These are phyloP conservation scores for Mizuhopecten yessoensis DNA, from an alignment of 1,140 invertebrate genomes.

Conservation along the genomic window DNA sequence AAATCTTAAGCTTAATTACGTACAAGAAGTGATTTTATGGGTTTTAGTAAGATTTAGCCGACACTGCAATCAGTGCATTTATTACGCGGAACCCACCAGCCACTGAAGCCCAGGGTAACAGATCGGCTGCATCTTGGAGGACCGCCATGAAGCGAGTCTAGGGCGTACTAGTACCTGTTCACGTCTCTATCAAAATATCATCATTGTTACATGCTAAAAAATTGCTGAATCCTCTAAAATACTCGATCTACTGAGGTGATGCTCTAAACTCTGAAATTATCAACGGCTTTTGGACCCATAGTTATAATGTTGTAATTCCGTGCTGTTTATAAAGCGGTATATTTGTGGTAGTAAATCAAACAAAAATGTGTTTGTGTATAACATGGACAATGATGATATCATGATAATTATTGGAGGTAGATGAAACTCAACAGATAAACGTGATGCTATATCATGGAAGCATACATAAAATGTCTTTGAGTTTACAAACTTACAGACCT, in stretches of 20 bases:
- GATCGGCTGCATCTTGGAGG: background rate
- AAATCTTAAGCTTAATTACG: conserved; percentile 39
- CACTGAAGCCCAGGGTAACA: background rate
- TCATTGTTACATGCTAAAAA: background rate
- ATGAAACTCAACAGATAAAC: too few relatives aligned
- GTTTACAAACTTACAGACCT: too few relatives aligned
- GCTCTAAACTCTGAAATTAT: background rate
- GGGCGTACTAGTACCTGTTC: background rate
- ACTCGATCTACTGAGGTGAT: background rate
- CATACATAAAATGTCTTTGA: too few relatives aligned
- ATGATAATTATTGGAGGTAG: too few relatives aligned
- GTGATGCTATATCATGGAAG: too few relatives aligned
- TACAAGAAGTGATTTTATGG: conserved; percentile 39
- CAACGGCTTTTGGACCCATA: background rate
- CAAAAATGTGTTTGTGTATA: too few relatives aligned
- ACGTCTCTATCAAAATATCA: background rate
- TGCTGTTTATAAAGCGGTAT: background rate
- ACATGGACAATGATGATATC: too few relatives aligned
- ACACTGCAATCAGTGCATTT: background rate
- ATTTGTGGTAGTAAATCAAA: too few relatives aligned
- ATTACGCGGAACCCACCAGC: conserved; percentile 14
- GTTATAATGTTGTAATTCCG: background rate
- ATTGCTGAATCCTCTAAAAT: background rate
- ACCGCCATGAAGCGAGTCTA: background rate
- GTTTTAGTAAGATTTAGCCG: conserved; percentile 38